These are phyloP conservation scores for Anguilla obscura DNA, from an alignment of 2,797 vertebrate species.

Conservation along the genomic window DNA sequence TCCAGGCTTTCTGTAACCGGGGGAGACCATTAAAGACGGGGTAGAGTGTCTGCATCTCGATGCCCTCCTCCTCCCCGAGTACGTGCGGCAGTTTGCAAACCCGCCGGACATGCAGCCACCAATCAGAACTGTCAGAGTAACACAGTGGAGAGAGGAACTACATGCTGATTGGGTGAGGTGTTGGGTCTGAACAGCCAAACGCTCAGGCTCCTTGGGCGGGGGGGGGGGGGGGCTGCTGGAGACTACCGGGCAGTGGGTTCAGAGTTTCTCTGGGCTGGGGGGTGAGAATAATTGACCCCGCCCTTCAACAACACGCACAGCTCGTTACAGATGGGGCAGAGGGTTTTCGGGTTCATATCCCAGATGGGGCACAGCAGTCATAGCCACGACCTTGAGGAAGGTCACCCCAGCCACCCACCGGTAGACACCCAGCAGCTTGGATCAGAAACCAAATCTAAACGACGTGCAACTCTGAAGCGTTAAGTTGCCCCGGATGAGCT, in stretches of 20 bases:
- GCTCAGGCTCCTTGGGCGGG: neutral
- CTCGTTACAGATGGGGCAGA: neutral
- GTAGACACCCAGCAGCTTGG: neutral
- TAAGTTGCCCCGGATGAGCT: neutral
- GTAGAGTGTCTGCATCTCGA: conserved; percentile 22
- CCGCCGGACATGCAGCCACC: neutral
- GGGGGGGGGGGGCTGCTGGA: too few relatives aligned
- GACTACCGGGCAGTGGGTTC: neutral
- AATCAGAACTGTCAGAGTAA: neutral
- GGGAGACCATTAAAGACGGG: conserved; percentile 43
- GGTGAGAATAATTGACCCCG: neutral
- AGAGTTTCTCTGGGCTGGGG: neutral
- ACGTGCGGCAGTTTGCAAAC: neutral
- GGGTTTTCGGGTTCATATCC: neutral
- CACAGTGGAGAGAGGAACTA: neutral
- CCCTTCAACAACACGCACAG: neutral
- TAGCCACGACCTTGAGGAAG: neutral
- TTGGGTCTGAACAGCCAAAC: neutral
- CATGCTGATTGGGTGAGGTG: conserved; percentile 7
- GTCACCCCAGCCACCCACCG: neutral
- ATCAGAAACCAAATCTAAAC: neutral
- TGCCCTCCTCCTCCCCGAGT: neutral
- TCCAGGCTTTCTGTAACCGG: conserved; percentile 52
- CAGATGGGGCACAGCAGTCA: neutral
- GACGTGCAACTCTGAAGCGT: neutral